Evolutionary conservation across 64 coral and sea anemone genomes (phyloP), one percentile per base, ranked within the genome.

Genomic region (Orbicella faveolata): DNA sequence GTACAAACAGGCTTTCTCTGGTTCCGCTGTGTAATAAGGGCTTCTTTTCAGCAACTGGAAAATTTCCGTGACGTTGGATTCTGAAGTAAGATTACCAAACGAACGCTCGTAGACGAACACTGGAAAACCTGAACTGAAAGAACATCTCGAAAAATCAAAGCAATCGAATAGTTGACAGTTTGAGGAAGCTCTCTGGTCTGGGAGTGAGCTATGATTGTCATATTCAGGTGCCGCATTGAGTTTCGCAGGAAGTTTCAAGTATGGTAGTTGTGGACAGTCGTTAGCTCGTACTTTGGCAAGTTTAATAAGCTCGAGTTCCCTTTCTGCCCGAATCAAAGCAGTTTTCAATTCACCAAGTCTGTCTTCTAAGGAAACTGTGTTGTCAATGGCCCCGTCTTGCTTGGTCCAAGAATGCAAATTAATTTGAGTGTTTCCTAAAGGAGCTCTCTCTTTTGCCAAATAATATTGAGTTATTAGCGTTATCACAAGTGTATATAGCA

Each of bases 61-160:
- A 61, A 95, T 75, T 73, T 83, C 26, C n/a, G 23, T 37, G 3
- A 10, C 39, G 0, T 61, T 34, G 8, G 89, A 80, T 48, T 91
- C 70, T 23, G 70, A 88, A 74, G 64, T 82, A 8, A 75, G 20
- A 14, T 88, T 26, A 1, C 92, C 33, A 21, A 35, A n/a, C 4
- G 93, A 90, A 44, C 84, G 74, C 63, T 70, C 36, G 70, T 98
- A 98, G 23, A 98, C 62, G 72, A 90, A 90, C 25, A 95, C 78
- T 88, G 93, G 89, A 76, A 95, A 95, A 20, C 94, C 96, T 33
- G 74, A 83, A 67, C 61, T 51, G 72, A 95, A 94, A 20, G 96
- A 65, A 79, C 96, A 98, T 17, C 67, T 87, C 14, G 90, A 90
- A 85, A 95, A 98, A 76, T 98, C 90, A 93, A 95, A 98, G 85